A percentile compares a stretch with the other conserved stretches of the same genome.
Evolutionary conservation across 1,140 invertebrate genomes (phyloP).

Genomic region (Acromyrmex charruanus): DNA sequence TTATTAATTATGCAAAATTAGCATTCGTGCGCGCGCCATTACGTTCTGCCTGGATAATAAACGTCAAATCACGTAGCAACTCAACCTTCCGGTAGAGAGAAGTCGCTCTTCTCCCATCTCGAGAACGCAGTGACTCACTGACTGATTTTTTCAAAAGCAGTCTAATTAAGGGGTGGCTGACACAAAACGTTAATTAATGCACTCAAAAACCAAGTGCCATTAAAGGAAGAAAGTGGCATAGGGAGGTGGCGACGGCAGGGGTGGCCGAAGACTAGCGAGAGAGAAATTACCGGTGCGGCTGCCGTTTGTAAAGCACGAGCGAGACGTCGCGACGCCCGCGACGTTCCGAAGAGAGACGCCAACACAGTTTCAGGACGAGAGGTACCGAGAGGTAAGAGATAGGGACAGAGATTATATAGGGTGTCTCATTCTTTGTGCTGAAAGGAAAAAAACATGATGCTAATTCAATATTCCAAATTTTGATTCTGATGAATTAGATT

Average conservation of each 20-base stretch:
- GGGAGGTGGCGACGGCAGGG: slow-evolving; percentile 26
- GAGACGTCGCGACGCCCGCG: slow-evolving; percentile 12
- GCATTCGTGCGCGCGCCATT: slow-evolving; percentile 8
- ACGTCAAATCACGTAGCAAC: slow-evolving; percentile 14
- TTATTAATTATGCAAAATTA: slow-evolving; percentile 48
- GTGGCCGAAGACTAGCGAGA: slow-evolving; percentile 52
- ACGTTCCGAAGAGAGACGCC: not conserved
- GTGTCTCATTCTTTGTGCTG: not conserved
- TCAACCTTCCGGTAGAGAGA: not conserved
- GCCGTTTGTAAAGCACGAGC: slow-evolving; percentile 64
- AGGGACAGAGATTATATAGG: slow-evolving; percentile 40
- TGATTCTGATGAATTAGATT: not conserved
- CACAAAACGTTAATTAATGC: slow-evolving; percentile 84
- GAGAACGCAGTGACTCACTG: slow-evolving; percentile 62
- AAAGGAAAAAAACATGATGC: not conserved
- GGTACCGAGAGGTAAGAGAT: slow-evolving; percentile 25
- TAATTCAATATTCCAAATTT: not conserved
- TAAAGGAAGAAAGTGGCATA: slow-evolving; percentile 75
- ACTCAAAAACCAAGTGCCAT: slow-evolving; percentile 82
- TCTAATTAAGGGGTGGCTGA: slow-evolving; percentile 81
- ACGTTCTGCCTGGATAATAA: slow-evolving; percentile 13
- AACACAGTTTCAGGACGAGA: not conserved
- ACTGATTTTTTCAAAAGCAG: slow-evolving; percentile 82
- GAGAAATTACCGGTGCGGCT: slow-evolving; percentile 71
- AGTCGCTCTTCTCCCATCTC: slow-evolving; percentile 12